These are phyloP conservation scores for Rhabdophis nuchalis DNA, from an alignment of 2,797 vertebrate species.

Conservation along the genomic window DNA sequence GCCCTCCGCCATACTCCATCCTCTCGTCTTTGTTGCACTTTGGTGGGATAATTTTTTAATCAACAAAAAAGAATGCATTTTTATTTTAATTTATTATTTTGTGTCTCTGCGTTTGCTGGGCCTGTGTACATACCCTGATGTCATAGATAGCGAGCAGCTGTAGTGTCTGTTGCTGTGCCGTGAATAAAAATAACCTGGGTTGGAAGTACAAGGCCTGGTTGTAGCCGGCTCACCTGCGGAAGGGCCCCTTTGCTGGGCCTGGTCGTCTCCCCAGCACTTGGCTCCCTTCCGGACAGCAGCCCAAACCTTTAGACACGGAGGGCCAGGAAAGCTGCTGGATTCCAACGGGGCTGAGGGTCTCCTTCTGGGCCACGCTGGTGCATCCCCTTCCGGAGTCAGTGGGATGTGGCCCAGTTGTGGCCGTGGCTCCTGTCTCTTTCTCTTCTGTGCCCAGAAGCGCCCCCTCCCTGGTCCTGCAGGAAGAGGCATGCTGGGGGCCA, in stretches of 20 bases:
- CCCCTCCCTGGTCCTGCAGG: background rate
- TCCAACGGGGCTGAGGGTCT: too few species aligned
- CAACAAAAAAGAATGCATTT: conserved; percentile 11
- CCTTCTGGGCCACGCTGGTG: background rate
- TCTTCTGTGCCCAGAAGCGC: background rate
- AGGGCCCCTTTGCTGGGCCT: conserved; percentile 8
- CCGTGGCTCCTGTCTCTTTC: too few species aligned
- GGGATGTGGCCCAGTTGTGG: background rate
- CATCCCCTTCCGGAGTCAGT: background rate
- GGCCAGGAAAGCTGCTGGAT: too few species aligned
- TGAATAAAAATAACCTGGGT: conserved; percentile 73
- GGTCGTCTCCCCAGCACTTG: conserved; percentile 10
- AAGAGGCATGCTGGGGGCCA: background rate
- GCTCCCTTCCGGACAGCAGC: background rate
- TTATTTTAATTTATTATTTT: conserved; percentile 75
- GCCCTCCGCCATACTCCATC: background rate
- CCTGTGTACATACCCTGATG: conserved; percentile 35
- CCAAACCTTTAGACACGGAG: background rate
- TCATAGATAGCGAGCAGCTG: conserved; percentile 58
- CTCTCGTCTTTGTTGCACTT: background rate
- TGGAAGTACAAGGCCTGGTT: conserved; percentile 46
- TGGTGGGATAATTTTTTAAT: background rate
- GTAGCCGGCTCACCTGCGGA: conserved; percentile 13
- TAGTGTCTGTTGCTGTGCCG: conserved; percentile 64
- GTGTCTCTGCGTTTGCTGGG: conserved; percentile 30